Conservation (phyloP, 2,797 vertebrate species). For the Myotis planiceps region DNA sequence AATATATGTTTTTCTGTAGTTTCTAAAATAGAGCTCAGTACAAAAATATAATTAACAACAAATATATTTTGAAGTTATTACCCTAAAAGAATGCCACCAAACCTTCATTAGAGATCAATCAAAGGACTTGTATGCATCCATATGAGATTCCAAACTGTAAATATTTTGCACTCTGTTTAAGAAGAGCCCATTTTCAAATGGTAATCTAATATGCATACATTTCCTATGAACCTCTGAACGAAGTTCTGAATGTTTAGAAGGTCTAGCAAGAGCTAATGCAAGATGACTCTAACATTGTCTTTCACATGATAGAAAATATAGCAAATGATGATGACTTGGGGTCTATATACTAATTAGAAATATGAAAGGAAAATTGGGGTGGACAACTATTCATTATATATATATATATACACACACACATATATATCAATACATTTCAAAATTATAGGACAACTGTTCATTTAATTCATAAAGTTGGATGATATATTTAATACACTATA, state of each 20-base stretch:
- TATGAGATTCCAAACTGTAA: not conserved
- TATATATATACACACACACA: not conserved
- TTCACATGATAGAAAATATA: not conserved
- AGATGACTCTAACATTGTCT: not conserved
- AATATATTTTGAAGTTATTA: slow-evolving; percentile 65
- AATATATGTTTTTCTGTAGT: slow-evolving; percentile 66
- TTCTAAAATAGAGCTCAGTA: slow-evolving; percentile 57
- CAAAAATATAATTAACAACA: slow-evolving; percentile 67
- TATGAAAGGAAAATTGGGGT: not conserved
- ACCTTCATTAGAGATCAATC: slow-evolving; percentile 29
- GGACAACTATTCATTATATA: not conserved
- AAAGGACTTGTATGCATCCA: too few species aligned
- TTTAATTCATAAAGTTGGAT: not conserved
- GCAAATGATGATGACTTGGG: not conserved
- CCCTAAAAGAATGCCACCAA: slow-evolving; percentile 22
- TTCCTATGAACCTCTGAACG: not conserved
- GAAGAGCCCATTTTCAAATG: not conserved
- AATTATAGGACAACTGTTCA: not conserved
- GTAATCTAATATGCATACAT: not conserved
- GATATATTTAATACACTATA: not conserved
- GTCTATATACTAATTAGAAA: not conserved
- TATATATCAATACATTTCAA: not conserved
- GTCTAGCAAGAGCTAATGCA: not conserved
- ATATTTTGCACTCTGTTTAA: slow-evolving; percentile 46
- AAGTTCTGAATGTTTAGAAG: not conserved